Evolutionary conservation across 2,797 vertebrate genomes (phyloP), one percentile per base, ranked within the genome.

Genomic region (Neostethus bicornis): DNA sequence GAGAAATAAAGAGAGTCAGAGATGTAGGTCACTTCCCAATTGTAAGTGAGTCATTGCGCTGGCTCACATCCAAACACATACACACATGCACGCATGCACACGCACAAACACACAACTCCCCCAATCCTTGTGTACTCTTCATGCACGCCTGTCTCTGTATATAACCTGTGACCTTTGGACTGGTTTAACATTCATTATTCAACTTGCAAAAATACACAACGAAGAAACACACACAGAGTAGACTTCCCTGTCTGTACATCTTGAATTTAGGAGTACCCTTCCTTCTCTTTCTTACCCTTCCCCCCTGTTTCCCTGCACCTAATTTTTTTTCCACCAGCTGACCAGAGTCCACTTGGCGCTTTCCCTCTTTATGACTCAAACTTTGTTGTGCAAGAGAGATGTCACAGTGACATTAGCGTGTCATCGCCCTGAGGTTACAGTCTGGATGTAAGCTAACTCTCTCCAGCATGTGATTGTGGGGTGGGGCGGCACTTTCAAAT

Each of bases 1-100:
- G 66, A 75, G 67, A 65, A 79, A 77, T 73, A 80, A 77, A 79
- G 59, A 76, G 61, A 59, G 75, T 60, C 70, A 68, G 73, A 79
- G 81, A 85, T 85, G 70, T 84, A 86, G 83, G 84, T 86, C 81
- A 88, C 76, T 81, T 84, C 86, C 86, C 84, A 84, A 80, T 84
- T 80, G 83, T 84, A 73, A 79, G 76, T 88, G 86, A 88, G 70
- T 86, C 84, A 88, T 50, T 77, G 78, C 84, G 51, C 70, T 81
- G 76, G 74, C 76, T 76, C 72, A 77, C 66, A 77, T 63, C 39
- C 68, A 79, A 25, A 67, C 66, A 43, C 64, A 61, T 47, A 46
- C 51, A 56, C 43, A 24, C 32, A 38, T 56, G 28, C 51, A 43
- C 64, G 61, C 47, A 46, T 45, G 52, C 32, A 28, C 26, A 39